These are phyloP conservation scores for Ariopsis seemanni DNA, from an alignment of 2,113 vertebrate species.

Conservation along the genomic window DNA sequence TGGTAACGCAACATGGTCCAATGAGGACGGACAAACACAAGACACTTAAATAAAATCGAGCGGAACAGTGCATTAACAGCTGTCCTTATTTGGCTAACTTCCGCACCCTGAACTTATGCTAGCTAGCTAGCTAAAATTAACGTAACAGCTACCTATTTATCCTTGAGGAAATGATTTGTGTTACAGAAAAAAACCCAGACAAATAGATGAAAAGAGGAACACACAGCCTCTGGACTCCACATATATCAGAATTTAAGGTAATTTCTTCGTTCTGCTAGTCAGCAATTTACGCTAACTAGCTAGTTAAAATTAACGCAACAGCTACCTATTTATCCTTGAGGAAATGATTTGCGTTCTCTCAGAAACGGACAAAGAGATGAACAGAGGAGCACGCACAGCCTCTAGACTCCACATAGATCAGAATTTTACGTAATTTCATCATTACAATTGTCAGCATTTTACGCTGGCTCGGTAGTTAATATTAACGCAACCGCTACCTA, in stretches of 20 bases:
- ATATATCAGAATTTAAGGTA: too few relatives aligned
- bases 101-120: background rate
- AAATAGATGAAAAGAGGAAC: background rate
- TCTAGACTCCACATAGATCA: background rate
- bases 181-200: background rate
- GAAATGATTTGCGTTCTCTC: background rate
- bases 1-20: background rate
- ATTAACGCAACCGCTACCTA: too few relatives aligned
- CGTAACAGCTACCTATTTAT: background rate
- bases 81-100: background rate
- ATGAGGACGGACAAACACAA: background rate
- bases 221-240: background rate
- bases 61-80: background rate
- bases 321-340: too few relatives aligned
- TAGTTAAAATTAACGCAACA: too few relatives aligned
- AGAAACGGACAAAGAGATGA: background rate
- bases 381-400: background rate
- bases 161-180: background rate
- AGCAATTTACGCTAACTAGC: too few relatives aligned
- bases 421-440: too few relatives aligned
- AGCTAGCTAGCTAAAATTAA: background rate
- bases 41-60: background rate
- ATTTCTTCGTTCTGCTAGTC: too few relatives aligned
- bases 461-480: too few relatives aligned
- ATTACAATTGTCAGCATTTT: too few relatives aligned